Evolutionary conservation across 2,888 invertebrate genomes (phyloP).

Genomic region (Ornithoptera alexandrae): DNA sequence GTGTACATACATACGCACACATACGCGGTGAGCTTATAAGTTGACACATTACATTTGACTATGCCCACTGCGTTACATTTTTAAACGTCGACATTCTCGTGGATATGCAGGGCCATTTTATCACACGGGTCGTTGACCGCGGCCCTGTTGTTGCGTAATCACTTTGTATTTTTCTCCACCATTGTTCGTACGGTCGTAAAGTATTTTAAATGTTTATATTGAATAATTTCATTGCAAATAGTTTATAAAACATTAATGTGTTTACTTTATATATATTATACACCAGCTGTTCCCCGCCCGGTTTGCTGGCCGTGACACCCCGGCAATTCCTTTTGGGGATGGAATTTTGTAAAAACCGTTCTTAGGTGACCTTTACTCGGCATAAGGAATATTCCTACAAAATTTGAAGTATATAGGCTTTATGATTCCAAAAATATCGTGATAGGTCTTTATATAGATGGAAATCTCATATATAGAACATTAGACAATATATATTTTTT

Average conservation of each 20-base stretch:
- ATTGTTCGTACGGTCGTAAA: constrained; percentile 8
- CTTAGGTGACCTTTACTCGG: too few relatives aligned
- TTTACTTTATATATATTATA: background rate
- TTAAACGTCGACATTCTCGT: constrained; percentile 26
- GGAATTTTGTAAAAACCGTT: too few relatives aligned
- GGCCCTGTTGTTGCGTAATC: constrained; percentile 25
- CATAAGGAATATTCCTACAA: too few relatives aligned
- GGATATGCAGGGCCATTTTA: constrained; percentile 27
- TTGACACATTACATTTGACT: constrained; percentile 15
- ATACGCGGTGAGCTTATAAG: constrained; percentile 7
- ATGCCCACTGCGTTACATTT: constrained; percentile 21
- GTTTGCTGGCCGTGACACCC: too few relatives aligned
- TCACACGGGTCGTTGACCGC: constrained; percentile 24
- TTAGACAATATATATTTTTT: too few relatives aligned
- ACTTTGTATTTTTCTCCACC: constrained; percentile 18
- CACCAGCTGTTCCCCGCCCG: too few relatives aligned
- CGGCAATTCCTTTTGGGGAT: too few relatives aligned
- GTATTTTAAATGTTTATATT: constrained; percentile 5
- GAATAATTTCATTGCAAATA: background rate
- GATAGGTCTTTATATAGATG: too few relatives aligned
- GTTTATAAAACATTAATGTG: background rate
- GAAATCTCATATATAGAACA: too few relatives aligned
- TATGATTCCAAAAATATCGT: too few relatives aligned
- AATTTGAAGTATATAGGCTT: too few relatives aligned
- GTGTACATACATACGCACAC: background rate